Evolutionary conservation across 1,140 invertebrate genomes (phyloP).

Genomic region (Macrobrachium nipponense): DNA sequence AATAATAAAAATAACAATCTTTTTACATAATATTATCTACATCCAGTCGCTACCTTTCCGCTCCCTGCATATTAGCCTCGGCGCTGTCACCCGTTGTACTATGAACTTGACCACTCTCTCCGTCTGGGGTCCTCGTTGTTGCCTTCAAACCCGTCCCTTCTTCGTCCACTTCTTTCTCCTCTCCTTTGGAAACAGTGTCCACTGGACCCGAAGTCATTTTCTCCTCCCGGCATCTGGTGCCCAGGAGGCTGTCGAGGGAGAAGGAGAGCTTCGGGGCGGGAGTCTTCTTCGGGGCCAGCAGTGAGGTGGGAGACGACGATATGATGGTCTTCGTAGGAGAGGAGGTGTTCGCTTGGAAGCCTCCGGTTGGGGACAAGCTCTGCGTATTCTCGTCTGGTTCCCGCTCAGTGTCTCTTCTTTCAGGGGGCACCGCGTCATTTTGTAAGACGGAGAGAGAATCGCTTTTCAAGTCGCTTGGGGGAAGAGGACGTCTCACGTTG

Average conservation of each 20-base stretch:
- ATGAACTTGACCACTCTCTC: not conserved
- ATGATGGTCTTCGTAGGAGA: too few species aligned
- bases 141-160: not conserved
- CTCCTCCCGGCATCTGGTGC: not conserved
- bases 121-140: constrained; percentile 12
- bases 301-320: too few species aligned
- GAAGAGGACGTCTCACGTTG: too few species aligned
- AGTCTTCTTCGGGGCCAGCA: too few species aligned
- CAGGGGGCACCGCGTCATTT: too few species aligned
- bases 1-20: not conserved
- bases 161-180: not conserved
- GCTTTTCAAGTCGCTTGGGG: too few species aligned
- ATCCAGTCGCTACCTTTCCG: too few species aligned
- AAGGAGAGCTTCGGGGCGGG: not conserved
- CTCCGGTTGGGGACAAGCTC: not conserved
- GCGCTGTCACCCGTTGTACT: not conserved
- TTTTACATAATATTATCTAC: not conserved
- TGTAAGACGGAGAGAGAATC: too few species aligned
- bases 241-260: not conserved
- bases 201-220: not conserved
- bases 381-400: not conserved
- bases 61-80: too few species aligned
- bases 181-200: not conserved
- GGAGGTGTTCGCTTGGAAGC: not conserved
- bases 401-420: not conserved